phyloP scores from a whole-genome alignment of 2,797 vertebrate species.

The Smutsia gigantea region DNA sequence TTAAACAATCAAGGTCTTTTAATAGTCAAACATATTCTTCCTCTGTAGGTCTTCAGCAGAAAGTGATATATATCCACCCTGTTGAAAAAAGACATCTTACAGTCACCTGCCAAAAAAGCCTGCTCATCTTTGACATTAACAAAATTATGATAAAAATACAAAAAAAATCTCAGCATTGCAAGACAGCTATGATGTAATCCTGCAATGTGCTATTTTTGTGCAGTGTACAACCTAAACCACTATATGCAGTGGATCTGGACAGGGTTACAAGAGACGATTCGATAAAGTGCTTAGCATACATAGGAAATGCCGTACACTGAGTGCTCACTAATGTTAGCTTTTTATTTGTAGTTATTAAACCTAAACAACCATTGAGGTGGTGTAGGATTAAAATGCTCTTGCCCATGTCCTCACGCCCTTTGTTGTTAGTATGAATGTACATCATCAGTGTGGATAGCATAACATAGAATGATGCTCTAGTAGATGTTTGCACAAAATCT shows the following conservation, averaged over 20 bases:
- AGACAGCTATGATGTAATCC: neutral
- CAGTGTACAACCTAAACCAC: neutral
- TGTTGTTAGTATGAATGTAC: neutral
- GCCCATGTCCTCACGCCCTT: neutral
- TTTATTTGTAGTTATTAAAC: conserved; percentile 23
- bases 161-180: neutral
- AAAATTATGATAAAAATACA: neutral
- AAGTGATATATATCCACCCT: neutral
- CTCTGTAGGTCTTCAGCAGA: neutral
- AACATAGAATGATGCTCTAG: neutral
- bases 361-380: neutral
- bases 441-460: neutral
- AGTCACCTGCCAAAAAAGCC: neutral
- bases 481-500: neutral
- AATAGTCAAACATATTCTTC: neutral
- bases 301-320: neutral
- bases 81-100: neutral
- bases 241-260: neutral
- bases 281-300: neutral
- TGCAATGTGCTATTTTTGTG: neutral
- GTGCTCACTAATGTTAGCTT: neutral
- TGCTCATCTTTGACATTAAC: neutral
- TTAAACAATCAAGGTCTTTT: conserved; percentile 2
- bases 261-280: neutral
- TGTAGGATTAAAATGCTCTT: neutral